Evolutionary conservation across 2,888 invertebrate genomes (phyloP), one percentile per base, ranked within the genome.

Genomic region (Macrophya alboannulata): DNA sequence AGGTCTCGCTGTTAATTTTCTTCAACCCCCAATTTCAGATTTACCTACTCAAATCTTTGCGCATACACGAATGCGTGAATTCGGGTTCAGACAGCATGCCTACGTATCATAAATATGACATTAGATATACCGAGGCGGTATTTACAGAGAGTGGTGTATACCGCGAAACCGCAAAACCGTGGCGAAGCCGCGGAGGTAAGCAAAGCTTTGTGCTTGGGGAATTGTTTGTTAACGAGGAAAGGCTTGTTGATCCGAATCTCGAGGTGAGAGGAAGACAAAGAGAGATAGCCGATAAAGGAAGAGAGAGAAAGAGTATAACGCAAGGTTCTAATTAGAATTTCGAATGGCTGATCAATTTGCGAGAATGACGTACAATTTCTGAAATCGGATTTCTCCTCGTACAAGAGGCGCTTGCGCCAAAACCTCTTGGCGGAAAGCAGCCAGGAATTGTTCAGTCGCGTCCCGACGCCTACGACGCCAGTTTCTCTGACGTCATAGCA

Each of bases 281-380:
- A 45, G 37, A 37, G 25, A 71, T 31, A 15, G 17, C 10, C 21
- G 74, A 43, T 37, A 37, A 68, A 31, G 68, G 37, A 68, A 68
- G 68, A 68, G 62, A n/a, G 31, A 65, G 68, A 31, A 3, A 45
- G 74, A 21, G 45, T 45, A 21, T 45, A 45, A 74, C 74, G 74
- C 68, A 74, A 81, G 87, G 82, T 84, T 81, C 81, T 81, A 81
- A 81, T 81, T 81, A 62, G 62, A 81, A 81, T 81, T 81, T 81
- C 62, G 59, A 62, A 59, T 62, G 81, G 62, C 43, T 62, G 81
- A 81, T 81, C 81, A 81, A 81, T 81, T 81, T 62, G 62, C 77
- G 86, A 88, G 88, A 88, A 89, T 89, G 89, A 90, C 90, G 89
- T 90, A 90, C 88, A 87, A 89, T 89, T 90, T 91, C 90, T 89